Percentiles rank a stretch among this genome's conserved stretches.
Evolutionary conservation across 2,113 vertebrate genomes (phyloP).

Genomic region (Eurypyga helias): DNA sequence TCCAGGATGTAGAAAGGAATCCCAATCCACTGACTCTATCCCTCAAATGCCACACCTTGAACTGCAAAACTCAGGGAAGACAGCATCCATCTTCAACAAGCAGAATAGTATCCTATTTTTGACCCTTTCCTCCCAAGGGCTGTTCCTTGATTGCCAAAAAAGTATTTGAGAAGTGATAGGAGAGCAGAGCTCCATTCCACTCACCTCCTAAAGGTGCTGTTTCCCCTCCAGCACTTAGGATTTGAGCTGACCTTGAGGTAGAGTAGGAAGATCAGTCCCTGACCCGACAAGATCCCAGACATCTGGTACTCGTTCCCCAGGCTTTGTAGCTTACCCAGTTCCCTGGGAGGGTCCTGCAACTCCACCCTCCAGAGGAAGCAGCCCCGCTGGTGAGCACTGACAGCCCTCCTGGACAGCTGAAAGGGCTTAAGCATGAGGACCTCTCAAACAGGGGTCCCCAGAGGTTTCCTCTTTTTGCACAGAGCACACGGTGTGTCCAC

Average conservation of each 20-base stretch:
- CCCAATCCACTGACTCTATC: background rate
- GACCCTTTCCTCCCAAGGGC: background rate
- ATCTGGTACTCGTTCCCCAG: background rate
- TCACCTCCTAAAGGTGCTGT: background rate
- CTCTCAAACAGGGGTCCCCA: background rate
- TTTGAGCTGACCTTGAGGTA: background rate
- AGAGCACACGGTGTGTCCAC: rapidly evolving
- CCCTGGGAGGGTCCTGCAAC: background rate
- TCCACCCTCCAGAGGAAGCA: background rate
- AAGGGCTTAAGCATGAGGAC: background rate
- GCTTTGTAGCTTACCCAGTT: background rate
- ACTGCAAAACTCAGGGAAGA: background rate
- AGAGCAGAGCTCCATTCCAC: background rate
- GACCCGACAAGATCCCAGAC: background rate
- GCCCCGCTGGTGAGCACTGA: background rate
- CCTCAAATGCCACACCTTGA: background rate
- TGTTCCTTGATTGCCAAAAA: background rate
- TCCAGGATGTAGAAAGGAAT: background rate
- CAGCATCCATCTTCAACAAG: background rate
- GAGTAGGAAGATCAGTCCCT: background rate
- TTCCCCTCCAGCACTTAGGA: background rate
- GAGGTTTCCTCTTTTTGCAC: background rate
- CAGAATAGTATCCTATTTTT: rapidly evolving
- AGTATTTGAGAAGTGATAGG: background rate
- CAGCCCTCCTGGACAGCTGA: background rate